Conservation (phyloP, 2,888 invertebrate species). For the Pandemis corylana region DNA sequence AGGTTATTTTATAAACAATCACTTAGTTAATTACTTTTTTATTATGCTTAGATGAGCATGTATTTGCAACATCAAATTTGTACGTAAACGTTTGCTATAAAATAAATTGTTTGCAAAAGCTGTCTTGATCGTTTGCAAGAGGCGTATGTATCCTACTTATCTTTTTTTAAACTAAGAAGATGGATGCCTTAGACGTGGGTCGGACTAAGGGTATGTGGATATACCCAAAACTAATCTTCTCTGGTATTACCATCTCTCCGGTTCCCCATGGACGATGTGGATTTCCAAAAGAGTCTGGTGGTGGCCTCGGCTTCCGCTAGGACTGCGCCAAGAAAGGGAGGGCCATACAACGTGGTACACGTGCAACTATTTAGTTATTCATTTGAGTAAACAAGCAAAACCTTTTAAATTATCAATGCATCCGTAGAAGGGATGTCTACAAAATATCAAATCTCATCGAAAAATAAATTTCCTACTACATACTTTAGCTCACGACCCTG, state of each 20-base stretch:
- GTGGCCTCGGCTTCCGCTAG: too few relatives aligned
- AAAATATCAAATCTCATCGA: not conserved
- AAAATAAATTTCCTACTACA: not conserved
- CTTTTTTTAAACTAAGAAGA: too few relatives aligned
- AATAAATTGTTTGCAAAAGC: too few relatives aligned
- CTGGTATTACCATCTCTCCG: too few relatives aligned
- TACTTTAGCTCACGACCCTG: not conserved
- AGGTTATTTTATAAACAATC: constrained; percentile 17
- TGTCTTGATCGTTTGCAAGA: too few relatives aligned
- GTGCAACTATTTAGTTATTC: not conserved
- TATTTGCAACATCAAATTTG: not conserved
- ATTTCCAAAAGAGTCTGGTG: too few relatives aligned
- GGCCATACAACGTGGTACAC: not conserved
- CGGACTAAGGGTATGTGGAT: too few relatives aligned
- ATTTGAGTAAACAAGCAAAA: not conserved
- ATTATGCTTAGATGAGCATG: not conserved
- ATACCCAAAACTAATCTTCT: too few relatives aligned
- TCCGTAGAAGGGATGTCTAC: not conserved
- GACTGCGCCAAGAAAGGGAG: too few relatives aligned
- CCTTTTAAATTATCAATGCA: not conserved
- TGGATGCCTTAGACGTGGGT: too few relatives aligned
- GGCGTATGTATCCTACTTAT: too few relatives aligned
- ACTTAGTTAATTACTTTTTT: not conserved
- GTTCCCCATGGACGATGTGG: too few relatives aligned
- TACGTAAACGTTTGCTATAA: not conserved